A percentile compares a stretch with the other conserved stretches of the same genome.
Evolutionary conservation across 2,113 vertebrate genomes (phyloP).

Genomic region (Amazona vittata): DNA sequence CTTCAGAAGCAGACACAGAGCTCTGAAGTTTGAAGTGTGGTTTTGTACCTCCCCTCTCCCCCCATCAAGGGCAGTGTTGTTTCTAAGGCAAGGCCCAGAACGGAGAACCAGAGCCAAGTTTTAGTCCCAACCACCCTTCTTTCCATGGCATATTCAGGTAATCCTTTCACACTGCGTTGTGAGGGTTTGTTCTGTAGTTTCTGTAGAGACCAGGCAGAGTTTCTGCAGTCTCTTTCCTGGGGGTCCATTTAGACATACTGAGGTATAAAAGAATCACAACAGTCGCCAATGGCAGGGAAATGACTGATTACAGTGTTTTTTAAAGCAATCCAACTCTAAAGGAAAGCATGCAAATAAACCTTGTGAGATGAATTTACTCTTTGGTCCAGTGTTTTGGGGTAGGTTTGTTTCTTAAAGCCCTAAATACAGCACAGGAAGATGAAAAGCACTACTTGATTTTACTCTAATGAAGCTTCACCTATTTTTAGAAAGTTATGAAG

Average conservation of each 20-base stretch:
- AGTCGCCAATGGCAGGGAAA: neutral
- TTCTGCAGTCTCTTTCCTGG: neutral
- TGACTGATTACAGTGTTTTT: neutral
- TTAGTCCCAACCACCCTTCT: neutral
- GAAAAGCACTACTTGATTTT: slow-evolving; percentile 28
- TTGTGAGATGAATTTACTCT: neutral
- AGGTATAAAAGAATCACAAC: neutral
- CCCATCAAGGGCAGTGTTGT: neutral
- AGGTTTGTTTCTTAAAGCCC: neutral
- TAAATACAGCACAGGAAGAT: slow-evolving; percentile 15
- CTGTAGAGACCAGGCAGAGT: neutral
- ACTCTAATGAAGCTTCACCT: slow-evolving; percentile 26
- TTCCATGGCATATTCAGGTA: rapidly evolving
- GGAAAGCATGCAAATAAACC: neutral
- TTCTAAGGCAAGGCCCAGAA: neutral
- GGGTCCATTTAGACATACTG: neutral
- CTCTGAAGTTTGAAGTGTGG: neutral
- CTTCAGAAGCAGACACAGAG: slow-evolving; percentile 7
- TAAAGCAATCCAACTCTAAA: neutral
- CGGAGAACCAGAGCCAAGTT: neutral
- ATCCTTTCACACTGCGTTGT: neutral
- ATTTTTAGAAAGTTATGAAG: slow-evolving; percentile 41
- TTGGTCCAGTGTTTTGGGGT: neutral
- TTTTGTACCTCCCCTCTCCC: neutral
- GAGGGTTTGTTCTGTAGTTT: neutral